Conservation (phyloP, 1,140 invertebrate genomes). For the Drosophila arawakana region DNA sequence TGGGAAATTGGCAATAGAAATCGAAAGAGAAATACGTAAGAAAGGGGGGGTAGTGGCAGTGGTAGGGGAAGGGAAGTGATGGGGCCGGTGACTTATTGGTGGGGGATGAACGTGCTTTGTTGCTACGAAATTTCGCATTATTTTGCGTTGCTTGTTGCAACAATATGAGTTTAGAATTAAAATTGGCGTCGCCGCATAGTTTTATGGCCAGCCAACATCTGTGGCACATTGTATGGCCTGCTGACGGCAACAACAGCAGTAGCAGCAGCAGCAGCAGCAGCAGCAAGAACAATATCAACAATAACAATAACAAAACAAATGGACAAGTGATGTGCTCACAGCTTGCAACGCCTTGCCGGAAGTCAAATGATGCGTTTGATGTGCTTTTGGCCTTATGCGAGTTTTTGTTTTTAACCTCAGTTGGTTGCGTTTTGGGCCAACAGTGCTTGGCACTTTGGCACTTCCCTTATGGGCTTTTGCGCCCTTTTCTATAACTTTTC, state of each 20-base stretch:
- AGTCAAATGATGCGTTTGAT: constrained; percentile 77
- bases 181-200: constrained; percentile 57
- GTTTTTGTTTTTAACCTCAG: constrained; percentile 20
- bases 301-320: not conserved
- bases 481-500: constrained; percentile 30
- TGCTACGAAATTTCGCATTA: constrained; percentile 56
- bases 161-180: constrained; percentile 38
- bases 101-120: constrained; percentile 9
- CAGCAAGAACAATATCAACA: constrained; percentile 5
- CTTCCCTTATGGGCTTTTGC: constrained; percentile 19
- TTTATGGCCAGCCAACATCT: constrained; percentile 61
- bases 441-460: constrained; percentile 6
- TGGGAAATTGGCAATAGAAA: not conserved
- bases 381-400: constrained; percentile 51
- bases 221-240: constrained; percentile 60
- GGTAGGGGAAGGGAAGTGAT: not conserved
- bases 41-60: not conserved
- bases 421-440: not conserved
- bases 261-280: constrained; percentile 38
- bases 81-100: not conserved
- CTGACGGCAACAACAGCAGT: constrained; percentile 29
- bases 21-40: not conserved
- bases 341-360: constrained; percentile 63
- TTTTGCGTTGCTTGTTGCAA: constrained; percentile 42
- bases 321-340: constrained; percentile 33